phyloP scores from a whole-genome alignment of 2,113 vertebrate species.

The Gila orcuttii region DNA sequence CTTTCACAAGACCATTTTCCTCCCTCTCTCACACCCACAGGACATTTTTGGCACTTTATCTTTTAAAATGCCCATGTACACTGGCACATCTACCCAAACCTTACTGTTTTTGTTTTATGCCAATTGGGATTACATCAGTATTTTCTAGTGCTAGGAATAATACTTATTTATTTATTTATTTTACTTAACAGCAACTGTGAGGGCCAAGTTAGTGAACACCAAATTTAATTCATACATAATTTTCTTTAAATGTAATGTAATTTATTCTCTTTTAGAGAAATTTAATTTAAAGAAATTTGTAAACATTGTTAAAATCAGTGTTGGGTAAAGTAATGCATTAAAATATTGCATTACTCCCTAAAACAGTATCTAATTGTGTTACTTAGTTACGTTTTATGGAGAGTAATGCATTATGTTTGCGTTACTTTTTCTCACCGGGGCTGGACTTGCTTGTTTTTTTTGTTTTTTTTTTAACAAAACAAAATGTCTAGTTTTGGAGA shows the following conservation, averaged over 20 bases:
- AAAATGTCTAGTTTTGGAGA: too few species aligned
- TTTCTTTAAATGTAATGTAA: background rate
- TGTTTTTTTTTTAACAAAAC: too few species aligned
- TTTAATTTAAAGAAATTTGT: too few species aligned
- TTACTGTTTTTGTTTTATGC: background rate
- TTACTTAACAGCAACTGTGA: background rate
- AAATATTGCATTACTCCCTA: too few species aligned
- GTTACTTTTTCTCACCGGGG: too few species aligned
- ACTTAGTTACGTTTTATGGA: too few species aligned
- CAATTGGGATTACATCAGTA: background rate
- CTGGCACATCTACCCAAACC: too few species aligned
- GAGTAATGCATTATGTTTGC: too few species aligned
- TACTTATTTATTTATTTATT: background rate
- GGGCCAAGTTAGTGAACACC: background rate
- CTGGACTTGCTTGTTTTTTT: too few species aligned
- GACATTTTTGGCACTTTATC: background rate
- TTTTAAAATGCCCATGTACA: background rate
- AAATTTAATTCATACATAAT: background rate
- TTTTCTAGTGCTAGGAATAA: background rate
- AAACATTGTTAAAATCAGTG: too few species aligned
- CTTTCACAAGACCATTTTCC: background rate
- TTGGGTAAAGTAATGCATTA: too few species aligned
- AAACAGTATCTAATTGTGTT: too few species aligned
- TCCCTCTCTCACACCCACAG: background rate
- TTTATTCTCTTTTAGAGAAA: background rate